Conservation (phyloP, 1,140 invertebrate genomes). For the Ips typographus region DNA sequence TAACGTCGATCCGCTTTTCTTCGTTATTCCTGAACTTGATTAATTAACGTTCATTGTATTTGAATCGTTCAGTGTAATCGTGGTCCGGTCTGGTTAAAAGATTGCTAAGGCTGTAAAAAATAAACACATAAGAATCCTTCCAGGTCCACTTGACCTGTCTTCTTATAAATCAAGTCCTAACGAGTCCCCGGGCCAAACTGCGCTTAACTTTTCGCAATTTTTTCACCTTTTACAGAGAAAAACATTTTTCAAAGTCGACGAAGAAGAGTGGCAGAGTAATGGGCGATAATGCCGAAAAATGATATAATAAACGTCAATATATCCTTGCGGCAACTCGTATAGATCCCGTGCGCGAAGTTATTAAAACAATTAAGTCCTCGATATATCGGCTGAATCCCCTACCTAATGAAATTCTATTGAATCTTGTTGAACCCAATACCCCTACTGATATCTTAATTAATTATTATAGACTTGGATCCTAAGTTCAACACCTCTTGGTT, state of each 20-base stretch:
- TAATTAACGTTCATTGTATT: no score
- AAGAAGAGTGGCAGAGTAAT: conserved; percentile 14
- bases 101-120: no score
- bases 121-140: no score
- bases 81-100: no score
- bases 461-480: neutral
- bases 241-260: conserved; percentile 10
- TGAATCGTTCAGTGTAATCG: no score
- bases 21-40: no score
- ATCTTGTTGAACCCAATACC: conserved; percentile 18
- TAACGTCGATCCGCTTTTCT: no score
- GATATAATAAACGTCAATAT: conserved; percentile 33
- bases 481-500: no score
- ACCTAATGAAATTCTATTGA: conserved; percentile 32
- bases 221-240: conserved; percentile 1
- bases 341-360: conserved; percentile 16
- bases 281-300: conserved; percentile 18
- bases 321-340: conserved; percentile 9
- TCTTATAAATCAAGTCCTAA: conserved; percentile 4
- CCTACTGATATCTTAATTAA: conserved; percentile 31
- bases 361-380: conserved; percentile 32
- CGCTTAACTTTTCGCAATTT: conserved; percentile 8
- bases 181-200: neutral
- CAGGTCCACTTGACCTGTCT: no score
- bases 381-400: conserved; percentile 22